phyloP scores from a whole-genome alignment of 2,113 vertebrate species.

The Potamarius usumacintae region DNA sequence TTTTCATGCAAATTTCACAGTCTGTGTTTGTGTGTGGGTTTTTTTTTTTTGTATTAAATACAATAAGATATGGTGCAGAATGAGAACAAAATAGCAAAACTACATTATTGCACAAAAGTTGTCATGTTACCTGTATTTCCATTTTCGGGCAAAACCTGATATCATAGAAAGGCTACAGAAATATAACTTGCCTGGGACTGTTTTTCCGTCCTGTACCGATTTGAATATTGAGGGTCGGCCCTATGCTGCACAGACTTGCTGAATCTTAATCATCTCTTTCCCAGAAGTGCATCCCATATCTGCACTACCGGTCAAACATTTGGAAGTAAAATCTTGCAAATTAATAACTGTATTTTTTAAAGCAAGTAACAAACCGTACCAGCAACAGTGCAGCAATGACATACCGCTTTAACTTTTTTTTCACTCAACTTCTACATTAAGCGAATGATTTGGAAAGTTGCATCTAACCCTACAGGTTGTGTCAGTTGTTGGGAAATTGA shows the following conservation, averaged over 20 bases:
- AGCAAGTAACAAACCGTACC: not conserved
- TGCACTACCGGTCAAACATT: not conserved
- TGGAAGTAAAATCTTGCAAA: not conserved
- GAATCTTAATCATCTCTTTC: not conserved
- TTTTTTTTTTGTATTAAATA: not conserved
- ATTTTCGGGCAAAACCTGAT: not conserved
- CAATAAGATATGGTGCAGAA: not conserved
- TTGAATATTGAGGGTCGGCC: not conserved
- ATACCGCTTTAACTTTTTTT: not conserved
- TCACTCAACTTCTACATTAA: too few species aligned
- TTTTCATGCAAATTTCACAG: not conserved
- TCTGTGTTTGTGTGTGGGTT: not conserved
- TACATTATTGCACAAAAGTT: not conserved
- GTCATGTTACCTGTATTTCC: not conserved
- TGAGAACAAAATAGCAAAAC: not conserved
- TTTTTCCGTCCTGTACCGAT: not conserved
- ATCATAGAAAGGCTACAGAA: not conserved
- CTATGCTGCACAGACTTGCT: not conserved
- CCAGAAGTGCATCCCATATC: not conserved
- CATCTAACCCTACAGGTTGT: not conserved
- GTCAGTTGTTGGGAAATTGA: not conserved
- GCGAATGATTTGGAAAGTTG: not conserved
- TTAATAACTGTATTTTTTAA: not conserved
- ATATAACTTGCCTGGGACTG: not conserved
- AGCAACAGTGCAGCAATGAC: not conserved